Percentiles rank a stretch among this genome's conserved stretches.
Conservation (phyloP, 1,140 invertebrate species). For the Trichonephila inaurata region DNA sequence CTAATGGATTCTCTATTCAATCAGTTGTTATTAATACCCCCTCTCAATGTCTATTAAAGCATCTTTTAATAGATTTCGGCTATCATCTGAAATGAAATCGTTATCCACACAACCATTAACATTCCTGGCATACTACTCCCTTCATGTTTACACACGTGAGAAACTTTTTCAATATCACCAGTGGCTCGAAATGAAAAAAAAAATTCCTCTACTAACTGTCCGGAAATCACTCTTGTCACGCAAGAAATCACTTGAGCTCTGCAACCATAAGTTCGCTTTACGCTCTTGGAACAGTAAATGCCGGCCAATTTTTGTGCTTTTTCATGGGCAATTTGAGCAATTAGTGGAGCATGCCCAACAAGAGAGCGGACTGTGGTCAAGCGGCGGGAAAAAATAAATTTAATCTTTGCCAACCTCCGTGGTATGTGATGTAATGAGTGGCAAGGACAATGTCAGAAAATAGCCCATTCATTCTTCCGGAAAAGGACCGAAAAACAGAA, state of each 20-base stretch:
- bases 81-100: no score
- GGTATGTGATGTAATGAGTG: background rate
- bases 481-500: background rate
- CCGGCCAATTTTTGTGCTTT: constrained; percentile 1
- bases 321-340: constrained; percentile 61
- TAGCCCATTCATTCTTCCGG: background rate
- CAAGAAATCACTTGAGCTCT: constrained; percentile 1
- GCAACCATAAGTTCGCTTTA: background rate
- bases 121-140: no score
- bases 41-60: no score
- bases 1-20: no score
- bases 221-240: constrained; percentile 13
- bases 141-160: background rate
- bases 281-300: constrained; percentile 9
- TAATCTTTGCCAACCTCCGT: background rate
- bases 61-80: no score
- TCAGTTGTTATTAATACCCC: no score
- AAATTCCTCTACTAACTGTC: background rate
- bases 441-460: constrained; percentile 3
- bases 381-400: constrained; percentile 11
- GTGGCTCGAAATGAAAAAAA: background rate
- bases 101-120: no score
- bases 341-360: constrained; percentile 52
- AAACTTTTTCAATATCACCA: background rate
- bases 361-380: constrained; percentile 1